Percentiles rank a stretch among this genome's conserved stretches.
Evolutionary conservation across 2,888 invertebrate species (phyloP).

Genomic region (Harpagoxenus sublaevis): DNA sequence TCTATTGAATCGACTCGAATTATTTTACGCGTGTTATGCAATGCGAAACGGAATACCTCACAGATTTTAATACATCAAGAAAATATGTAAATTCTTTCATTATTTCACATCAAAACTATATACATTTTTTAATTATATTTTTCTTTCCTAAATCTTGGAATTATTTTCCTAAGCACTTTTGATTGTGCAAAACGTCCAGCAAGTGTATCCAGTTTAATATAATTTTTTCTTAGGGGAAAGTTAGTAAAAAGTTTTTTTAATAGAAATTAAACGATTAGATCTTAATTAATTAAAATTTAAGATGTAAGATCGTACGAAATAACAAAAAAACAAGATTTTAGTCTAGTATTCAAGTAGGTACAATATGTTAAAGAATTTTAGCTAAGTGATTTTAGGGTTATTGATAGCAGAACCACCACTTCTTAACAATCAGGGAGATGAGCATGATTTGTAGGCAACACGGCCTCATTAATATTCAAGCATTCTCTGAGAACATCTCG

Average conservation of each 20-base stretch:
- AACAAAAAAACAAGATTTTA: neutral
- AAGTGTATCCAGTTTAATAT: neutral
- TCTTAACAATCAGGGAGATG: neutral
- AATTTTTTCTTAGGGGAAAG: neutral
- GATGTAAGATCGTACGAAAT: neutral
- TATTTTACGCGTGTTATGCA: neutral
- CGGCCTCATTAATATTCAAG: neutral
- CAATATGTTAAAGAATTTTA: constrained; percentile 5
- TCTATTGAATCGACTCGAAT: neutral
- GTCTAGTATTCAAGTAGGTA: neutral
- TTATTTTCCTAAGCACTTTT: neutral
- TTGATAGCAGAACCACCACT: neutral
- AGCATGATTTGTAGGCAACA: neutral
- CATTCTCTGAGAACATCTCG: neutral
- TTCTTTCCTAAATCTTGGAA: neutral
- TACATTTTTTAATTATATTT: neutral
- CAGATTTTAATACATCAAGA: neutral
- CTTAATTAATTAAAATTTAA: neutral
- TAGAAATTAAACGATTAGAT: neutral
- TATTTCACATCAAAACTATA: neutral
- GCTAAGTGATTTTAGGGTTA: neutral
- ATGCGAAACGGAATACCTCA: neutral
- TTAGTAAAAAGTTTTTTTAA: neutral
- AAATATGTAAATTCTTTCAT: neutral
- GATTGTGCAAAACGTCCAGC: neutral